Conservation (phyloP, 2,797 vertebrate species). For the Brachyalestes nurse region DNA sequence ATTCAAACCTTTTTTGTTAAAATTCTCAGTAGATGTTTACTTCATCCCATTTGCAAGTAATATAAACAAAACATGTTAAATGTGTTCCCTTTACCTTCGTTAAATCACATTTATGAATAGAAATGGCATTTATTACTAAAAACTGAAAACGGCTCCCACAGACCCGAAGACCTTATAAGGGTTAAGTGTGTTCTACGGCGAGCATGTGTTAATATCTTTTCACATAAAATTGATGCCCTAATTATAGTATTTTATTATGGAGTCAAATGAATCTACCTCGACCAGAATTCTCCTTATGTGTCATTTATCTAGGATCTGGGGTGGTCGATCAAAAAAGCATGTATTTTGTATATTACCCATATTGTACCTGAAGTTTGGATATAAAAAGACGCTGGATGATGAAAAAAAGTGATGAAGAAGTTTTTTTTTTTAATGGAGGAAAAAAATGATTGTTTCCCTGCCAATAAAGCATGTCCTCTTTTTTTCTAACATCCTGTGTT, state of each 20-base stretch:
- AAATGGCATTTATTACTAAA: too few species aligned
- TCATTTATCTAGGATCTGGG: conserved; percentile 12
- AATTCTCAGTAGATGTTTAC: too few species aligned
- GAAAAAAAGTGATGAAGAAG: not conserved
- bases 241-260: conserved; percentile 1
- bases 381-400: too few species aligned
- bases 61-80: too few species aligned
- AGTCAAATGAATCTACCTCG: conserved; percentile 70
- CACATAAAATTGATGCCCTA: not conserved
- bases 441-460: conserved; percentile 48
- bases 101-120: too few species aligned
- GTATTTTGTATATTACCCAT: not conserved
- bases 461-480: conserved; percentile 57
- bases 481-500: conserved; percentile 21
- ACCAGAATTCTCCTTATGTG: conserved; percentile 45
- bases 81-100: too few species aligned
- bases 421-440: conserved; percentile 18
- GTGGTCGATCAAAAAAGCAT: not conserved
- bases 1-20: too few species aligned
- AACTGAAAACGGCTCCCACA: too few species aligned
- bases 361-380: not conserved
- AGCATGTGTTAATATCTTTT: too few species aligned
- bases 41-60: too few species aligned
- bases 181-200: too few species aligned
- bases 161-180: too few species aligned